phyloP scores from a whole-genome alignment of 2,113 vertebrate species.

The Poeciliopsis prolifica region DNA sequence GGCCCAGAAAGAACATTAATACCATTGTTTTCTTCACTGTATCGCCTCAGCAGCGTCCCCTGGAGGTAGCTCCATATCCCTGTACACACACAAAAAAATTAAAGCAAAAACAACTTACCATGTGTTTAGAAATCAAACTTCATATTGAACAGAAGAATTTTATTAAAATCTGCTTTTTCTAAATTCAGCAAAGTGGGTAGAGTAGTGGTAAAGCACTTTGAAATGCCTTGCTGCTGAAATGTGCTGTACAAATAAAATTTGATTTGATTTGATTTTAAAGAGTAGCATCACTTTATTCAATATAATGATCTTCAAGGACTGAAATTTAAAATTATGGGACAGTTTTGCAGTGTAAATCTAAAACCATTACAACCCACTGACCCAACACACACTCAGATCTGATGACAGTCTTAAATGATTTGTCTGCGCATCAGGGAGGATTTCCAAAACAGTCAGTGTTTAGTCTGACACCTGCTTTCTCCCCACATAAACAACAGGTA shows the following conservation, averaged over 20 bases:
- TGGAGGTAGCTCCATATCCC: slow-evolving; percentile 70
- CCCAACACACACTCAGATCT: background rate
- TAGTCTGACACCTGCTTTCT: background rate
- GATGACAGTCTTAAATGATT: background rate
- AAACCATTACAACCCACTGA: background rate
- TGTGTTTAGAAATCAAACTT: background rate
- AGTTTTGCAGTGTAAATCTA: background rate
- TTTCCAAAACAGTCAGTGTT: background rate
- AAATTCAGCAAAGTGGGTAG: no score
- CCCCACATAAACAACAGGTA: background rate
- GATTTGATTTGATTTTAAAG: no score
- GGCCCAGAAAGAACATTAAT: slow-evolving; percentile 62
- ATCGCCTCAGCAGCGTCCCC: slow-evolving; percentile 58
- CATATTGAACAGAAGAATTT: background rate
- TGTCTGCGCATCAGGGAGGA: background rate
- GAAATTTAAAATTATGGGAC: background rate
- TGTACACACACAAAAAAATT: background rate
- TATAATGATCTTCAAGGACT: background rate
- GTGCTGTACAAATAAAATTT: no score
- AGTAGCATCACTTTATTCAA: no score
- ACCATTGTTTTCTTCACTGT: slow-evolving; percentile 50
- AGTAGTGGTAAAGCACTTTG: no score
- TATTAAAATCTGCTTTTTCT: background rate
- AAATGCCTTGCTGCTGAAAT: no score
- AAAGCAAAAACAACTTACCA: background rate